A percentile compares a stretch with the other conserved stretches of the same genome.
phyloP scores from a whole-genome alignment of 2,113 vertebrate genomes.

The Nasalis larvatus region DNA sequence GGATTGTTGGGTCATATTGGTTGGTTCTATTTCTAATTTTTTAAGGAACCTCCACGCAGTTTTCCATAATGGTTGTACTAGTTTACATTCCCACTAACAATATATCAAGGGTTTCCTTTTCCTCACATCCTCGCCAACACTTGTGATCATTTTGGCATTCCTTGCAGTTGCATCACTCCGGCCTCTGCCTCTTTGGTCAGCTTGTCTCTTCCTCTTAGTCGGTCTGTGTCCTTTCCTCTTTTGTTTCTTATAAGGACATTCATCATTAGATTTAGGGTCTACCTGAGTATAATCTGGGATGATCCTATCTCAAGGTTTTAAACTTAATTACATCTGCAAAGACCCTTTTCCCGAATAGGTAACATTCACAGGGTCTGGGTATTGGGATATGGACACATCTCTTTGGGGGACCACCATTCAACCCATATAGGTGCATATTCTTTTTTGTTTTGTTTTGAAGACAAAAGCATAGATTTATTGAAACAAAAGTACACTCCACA shows the following conservation, averaged over 20 bases:
- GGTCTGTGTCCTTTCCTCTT: neutral
- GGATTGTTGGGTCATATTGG: no score
- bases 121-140: neutral
- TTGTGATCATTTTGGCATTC: neutral
- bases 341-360: neutral
- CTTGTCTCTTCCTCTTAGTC: neutral
- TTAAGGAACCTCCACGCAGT: no score
- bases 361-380: neutral
- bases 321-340: conserved; percentile 4
- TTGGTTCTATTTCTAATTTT: no score
- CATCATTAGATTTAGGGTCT: neutral
- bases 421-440: neutral
- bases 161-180: neutral
- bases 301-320: neutral
- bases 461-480: no score
- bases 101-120: neutral
- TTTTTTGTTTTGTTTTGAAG: no score
- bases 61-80: neutral
- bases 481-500: no score
- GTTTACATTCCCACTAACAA: neutral
- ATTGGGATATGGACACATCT: neutral
- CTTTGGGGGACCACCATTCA: neutral
- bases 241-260: neutral
- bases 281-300: neutral
- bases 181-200: neutral